Evolutionary conservation across 2,888 invertebrate genomes (phyloP), one percentile per base, ranked within the genome.

Genomic region (Drosophila demipolita): DNA sequence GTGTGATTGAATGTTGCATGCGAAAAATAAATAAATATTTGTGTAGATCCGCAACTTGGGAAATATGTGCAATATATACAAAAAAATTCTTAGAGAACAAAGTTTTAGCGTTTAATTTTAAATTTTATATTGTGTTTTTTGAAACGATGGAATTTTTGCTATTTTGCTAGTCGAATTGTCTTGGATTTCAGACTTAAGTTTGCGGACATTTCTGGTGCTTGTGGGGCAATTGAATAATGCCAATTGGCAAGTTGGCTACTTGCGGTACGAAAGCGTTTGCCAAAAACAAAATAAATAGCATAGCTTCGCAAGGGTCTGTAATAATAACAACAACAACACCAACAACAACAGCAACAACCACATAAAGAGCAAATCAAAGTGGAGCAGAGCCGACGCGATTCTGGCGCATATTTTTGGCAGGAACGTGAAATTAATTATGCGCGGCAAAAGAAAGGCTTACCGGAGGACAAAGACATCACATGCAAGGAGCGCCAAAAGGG

Each of bases 341-440:
- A 65, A 48, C 60, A 69, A 66, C 20, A 62, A 33, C 42, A 49
- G 29, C 66, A 68, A 48, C 59, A 55, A 71, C 29, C 29, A 8
- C 3, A n/a, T 36, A 52, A 63, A 60, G 49, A 78, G 66, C 54
- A 78, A 80, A 80, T 78, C 80, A 78, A 80, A 78, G 76, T 66
- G 66, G 68, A 73, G 61, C 76, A 49, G 53, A 62, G 38, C 62
- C 36, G 49, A 64, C 70, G 54, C 53, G 83, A 80, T 77, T 71
- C 87, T 61, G 80, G 87, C 80, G 85, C 85, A 86, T 87, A 87
- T 82, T 89, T 85, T 89, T 86, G 85, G 85, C 85, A 86, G 82
- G 72, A 82, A 82, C 89, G 85, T 82, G 89, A 86, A 86, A 86
- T 86, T 86, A 86, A 86, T 86, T 86, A 86, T 86, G 85, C 85